Evolutionary conservation across 2,888 invertebrate species (phyloP).

Genomic region (Isotomurus palustris): DNA sequence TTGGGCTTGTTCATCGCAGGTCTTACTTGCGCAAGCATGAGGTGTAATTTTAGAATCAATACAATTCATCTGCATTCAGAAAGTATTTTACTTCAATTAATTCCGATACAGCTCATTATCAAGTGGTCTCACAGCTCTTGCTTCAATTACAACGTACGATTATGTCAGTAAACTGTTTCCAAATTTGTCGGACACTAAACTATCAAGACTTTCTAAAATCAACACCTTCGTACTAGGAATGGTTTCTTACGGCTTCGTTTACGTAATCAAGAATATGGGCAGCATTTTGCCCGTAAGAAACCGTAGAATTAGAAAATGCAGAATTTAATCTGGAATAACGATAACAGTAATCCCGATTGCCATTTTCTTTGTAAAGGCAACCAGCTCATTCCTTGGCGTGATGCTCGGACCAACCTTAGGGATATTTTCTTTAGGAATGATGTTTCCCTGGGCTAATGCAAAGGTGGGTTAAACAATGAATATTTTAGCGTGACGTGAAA

Average conservation of each 20-base stretch:
- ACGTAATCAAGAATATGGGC: slow-evolving; percentile 54
- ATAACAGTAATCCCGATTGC: neutral
- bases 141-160: slow-evolving; percentile 56
- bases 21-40: slow-evolving; percentile 33
- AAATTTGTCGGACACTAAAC: slow-evolving; percentile 48
- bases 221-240: slow-evolving; percentile 53
- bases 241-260: slow-evolving; percentile 53
- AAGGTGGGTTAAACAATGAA: slow-evolving; percentile 55
- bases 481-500: neutral
- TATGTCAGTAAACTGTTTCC: slow-evolving; percentile 41
- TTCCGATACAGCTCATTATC: slow-evolving; percentile 58
- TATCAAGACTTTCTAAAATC: slow-evolving; percentile 52
- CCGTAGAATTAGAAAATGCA: neutral
- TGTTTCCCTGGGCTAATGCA: slow-evolving; percentile 81
- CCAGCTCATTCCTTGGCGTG: slow-evolving; percentile 81
- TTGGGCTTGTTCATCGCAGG: slow-evolving; percentile 49
- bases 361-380: slow-evolving; percentile 61
- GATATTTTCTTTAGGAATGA: slow-evolving; percentile 80
- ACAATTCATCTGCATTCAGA: no score
- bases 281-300: slow-evolving; percentile 51
- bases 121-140: slow-evolving; percentile 56
- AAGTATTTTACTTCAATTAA: slow-evolving; percentile 16
- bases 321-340: neutral
- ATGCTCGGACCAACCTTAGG: slow-evolving; percentile 83
- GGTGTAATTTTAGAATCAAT: slow-evolving; percentile 14